These are phyloP conservation scores for Trogon surrucura DNA, from an alignment of 2,113 vertebrate species.

Conservation along the genomic window DNA sequence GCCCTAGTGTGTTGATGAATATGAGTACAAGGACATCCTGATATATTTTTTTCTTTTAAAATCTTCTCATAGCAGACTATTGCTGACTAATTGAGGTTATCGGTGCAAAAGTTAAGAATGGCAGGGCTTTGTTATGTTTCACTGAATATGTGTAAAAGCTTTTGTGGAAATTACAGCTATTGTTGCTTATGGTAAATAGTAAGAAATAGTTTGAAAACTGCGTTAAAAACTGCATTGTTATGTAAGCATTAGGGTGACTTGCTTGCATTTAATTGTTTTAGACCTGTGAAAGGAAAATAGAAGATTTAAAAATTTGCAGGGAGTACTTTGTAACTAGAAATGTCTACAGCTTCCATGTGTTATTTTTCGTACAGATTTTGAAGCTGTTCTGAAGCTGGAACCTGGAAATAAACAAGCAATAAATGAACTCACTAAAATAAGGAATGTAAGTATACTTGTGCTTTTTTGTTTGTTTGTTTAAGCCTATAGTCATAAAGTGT, in stretches of 20 bases:
- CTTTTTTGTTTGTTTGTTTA: background rate
- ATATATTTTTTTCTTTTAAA: background rate
- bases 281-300: background rate
- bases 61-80: background rate
- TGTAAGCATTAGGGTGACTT: background rate
- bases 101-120: background rate
- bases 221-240: background rate
- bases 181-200: background rate
- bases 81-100: background rate
- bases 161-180: background rate
- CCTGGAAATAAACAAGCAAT: constrained; percentile 95
- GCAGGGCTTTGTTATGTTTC: background rate
- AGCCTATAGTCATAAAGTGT: background rate
- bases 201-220: background rate
- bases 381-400: constrained; percentile 89
- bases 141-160: background rate
- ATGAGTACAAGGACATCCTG: background rate
- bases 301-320: background rate
- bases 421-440: constrained; percentile 89
- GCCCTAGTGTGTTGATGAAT: background rate
- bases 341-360: background rate
- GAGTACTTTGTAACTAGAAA: background rate
- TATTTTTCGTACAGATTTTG: constrained; percentile 83
- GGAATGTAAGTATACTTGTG: constrained; percentile 73
- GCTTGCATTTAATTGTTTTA: background rate